Evolutionary conservation across 2,113 vertebrate genomes (phyloP).

Genomic region (Cephalopterus ornatus): DNA sequence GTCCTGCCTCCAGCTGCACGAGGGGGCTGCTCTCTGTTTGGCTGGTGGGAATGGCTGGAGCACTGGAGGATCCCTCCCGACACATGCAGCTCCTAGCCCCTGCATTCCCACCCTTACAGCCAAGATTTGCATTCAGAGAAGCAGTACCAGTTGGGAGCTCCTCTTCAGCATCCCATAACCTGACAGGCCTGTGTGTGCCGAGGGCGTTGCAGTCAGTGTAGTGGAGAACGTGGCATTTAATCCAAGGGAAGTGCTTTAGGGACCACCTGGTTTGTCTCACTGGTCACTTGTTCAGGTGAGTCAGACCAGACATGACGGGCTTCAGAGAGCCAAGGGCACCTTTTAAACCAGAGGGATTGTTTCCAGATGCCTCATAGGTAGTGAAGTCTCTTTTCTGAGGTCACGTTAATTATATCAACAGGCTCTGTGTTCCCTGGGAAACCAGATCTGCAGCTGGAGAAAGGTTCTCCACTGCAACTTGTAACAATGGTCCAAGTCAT

Average conservation of each 20-base stretch:
- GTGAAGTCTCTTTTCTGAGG: not conserved
- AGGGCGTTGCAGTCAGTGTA: not conserved
- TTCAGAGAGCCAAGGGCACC: not conserved
- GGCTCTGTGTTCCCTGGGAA: not conserved
- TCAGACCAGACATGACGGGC: not conserved
- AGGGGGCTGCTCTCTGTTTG: not conserved
- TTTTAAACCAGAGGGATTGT: not conserved
- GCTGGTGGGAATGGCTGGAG: not conserved
- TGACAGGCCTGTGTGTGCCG: not conserved
- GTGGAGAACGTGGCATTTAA: accelerated
- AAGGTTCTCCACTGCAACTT: not conserved
- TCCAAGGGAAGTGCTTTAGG: not conserved
- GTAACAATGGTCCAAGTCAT: not conserved
- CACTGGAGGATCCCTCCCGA: not conserved
- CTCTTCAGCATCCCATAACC: not conserved
- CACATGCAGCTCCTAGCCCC: not conserved
- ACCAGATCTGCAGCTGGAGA: not conserved
- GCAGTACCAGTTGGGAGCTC: not conserved
- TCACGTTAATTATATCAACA: not conserved
- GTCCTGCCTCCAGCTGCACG: not conserved
- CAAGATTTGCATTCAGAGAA: not conserved
- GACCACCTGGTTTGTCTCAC: accelerated
- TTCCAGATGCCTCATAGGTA: not conserved
- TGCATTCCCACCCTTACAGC: not conserved
- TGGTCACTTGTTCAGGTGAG: not conserved